Percentiles rank a stretch among this genome's conserved stretches.
Evolutionary conservation across 2,113 vertebrate genomes (phyloP).

Genomic region (Myocastor coypus): DNA sequence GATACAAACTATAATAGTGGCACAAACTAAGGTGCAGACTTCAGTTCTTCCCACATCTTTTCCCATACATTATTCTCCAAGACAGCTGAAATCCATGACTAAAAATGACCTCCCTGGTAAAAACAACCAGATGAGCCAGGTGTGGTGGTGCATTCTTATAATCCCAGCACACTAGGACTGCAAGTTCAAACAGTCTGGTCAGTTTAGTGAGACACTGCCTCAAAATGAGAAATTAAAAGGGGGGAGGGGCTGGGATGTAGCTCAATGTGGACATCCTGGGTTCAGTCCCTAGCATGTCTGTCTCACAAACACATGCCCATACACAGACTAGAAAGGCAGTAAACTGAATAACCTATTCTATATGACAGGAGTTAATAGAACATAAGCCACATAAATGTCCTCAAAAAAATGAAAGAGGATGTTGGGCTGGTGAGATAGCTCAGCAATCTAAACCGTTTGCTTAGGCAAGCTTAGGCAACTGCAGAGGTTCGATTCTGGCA

Average conservation of each 20-base stretch:
- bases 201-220: neutral
- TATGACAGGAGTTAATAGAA: conserved; percentile 31
- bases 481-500: too few relatives aligned
- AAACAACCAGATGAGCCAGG: neutral
- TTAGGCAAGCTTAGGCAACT: too few relatives aligned
- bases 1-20: too few relatives aligned
- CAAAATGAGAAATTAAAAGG: neutral
- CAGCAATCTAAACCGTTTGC: too few relatives aligned
- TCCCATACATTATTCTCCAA: neutral
- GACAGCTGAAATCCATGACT: neutral
- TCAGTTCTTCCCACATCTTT: neutral
- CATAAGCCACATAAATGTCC: conserved; percentile 36
- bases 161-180: neutral
- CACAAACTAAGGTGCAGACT: neutral
- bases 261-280: neutral
- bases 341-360: conserved; percentile 18
- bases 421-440: neutral
- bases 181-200: neutral
- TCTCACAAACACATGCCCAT: neutral
- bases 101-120: conserved; percentile 5
- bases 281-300: neutral
- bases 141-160: neutral
- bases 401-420: neutral
- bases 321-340: conserved; percentile 13
- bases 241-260: neutral